phyloP scores from a whole-genome alignment of 2,797 vertebrate species.

The Falco columbarius region DNA sequence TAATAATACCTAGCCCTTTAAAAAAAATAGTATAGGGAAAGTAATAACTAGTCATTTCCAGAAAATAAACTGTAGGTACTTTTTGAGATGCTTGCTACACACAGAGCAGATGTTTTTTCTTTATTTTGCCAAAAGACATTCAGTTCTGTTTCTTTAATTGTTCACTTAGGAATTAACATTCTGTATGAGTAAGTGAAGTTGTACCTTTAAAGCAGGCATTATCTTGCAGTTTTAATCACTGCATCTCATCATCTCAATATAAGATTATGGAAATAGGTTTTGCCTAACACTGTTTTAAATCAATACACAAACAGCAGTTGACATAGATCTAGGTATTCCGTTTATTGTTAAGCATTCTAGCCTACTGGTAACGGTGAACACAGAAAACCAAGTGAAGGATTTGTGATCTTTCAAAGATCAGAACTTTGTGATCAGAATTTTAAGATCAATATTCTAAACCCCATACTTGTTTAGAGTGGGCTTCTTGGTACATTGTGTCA shows the following conservation, averaged over 20 bases:
- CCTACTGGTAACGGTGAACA: not conserved
- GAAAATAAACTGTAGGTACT: not conserved
- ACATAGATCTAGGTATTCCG: not conserved
- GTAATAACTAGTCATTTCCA: not conserved
- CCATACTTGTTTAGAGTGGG: rapidly evolving
- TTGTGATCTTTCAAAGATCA: not conserved
- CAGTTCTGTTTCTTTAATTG: not conserved
- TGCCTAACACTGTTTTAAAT: not conserved
- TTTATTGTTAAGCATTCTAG: not conserved
- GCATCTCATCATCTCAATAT: not conserved
- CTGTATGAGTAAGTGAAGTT: not conserved
- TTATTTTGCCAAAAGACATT: not conserved
- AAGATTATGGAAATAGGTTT: not conserved
- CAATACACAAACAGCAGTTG: not conserved
- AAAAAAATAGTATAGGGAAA: not conserved
- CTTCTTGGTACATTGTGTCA: not conserved
- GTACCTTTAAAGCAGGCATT: not conserved
- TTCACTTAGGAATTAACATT: not conserved
- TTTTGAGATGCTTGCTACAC: not conserved
- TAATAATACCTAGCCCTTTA: not conserved
- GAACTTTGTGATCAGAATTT: not conserved
- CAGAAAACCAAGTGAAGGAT: not conserved
- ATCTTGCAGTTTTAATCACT: not conserved
- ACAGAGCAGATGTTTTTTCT: not conserved
- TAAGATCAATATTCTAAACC: not conserved